Evolutionary conservation across 2,888 invertebrate genomes (phyloP).

Genomic region (Taenaris catops): DNA sequence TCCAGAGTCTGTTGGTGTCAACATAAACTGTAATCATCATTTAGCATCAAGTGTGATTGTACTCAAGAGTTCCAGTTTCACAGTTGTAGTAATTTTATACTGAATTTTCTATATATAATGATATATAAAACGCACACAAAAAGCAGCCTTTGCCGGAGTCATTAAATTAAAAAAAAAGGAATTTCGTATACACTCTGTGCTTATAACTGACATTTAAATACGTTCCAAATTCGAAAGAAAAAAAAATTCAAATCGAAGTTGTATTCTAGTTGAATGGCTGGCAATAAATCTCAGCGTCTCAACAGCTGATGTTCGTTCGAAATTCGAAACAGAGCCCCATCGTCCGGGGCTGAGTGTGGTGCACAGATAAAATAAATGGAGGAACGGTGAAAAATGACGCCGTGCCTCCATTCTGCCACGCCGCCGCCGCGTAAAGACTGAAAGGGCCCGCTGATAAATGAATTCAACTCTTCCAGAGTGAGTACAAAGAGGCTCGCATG

Average conservation of each 20-base stretch:
- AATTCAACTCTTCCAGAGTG: no score
- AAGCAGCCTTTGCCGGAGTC: not conserved
- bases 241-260: conserved; percentile 51
- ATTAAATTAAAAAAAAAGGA: not conserved
- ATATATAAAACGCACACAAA: no score
- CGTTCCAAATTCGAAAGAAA: conserved; percentile 14
- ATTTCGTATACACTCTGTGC: conserved; percentile 5
- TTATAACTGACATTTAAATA: conserved; percentile 16
- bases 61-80: no score
- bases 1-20: no score
- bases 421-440: conserved; percentile 60
- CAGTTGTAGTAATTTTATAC: no score
- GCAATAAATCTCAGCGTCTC: conserved; percentile 72
- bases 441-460: conserved; percentile 61
- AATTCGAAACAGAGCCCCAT: conserved; percentile 58
- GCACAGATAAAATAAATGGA: conserved; percentile 78
- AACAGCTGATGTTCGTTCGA: conserved; percentile 70
- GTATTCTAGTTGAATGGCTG: conserved; percentile 64
- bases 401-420: conserved; percentile 52
- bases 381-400: conserved; percentile 76
- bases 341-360: conserved; percentile 62
- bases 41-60: no score
- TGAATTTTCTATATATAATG: no score
- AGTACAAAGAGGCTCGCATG: no score
- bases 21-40: not conserved